phyloP scores from a whole-genome alignment of 2,113 vertebrate genomes.

The Madoqua kirkii region DNA sequence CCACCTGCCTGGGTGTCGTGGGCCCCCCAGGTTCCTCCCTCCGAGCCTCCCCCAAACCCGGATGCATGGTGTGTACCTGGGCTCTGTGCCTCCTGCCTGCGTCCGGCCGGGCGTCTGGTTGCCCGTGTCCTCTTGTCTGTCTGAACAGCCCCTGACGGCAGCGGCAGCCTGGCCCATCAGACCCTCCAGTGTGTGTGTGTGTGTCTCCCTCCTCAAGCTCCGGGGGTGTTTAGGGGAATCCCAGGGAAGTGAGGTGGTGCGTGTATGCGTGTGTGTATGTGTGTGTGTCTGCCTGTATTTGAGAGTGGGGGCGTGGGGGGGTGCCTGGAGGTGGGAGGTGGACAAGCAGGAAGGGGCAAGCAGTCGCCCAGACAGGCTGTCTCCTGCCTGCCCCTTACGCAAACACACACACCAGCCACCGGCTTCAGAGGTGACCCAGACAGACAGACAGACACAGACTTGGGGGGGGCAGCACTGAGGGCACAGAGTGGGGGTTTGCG shows the following conservation, averaged over 20 bases:
- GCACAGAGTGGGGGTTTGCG: constrained; percentile 46
- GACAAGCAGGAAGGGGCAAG: constrained; percentile 48
- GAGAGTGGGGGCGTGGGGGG: constrained; percentile 30
- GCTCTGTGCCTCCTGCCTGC: constrained; percentile 45
- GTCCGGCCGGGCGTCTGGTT: constrained; percentile 36
- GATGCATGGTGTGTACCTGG: constrained; percentile 56
- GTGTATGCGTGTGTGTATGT: constrained; percentile 33
- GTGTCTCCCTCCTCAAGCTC: constrained; percentile 56
- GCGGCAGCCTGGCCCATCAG: constrained; percentile 9
- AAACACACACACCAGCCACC: background rate
- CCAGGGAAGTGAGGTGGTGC: constrained; percentile 61
- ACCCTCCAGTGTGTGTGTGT: background rate
- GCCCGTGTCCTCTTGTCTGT: constrained; percentile 65
- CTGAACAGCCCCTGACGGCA: constrained; percentile 32
- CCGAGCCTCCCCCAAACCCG: background rate
- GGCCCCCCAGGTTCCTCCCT: background rate
- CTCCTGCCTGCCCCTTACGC: background rate
- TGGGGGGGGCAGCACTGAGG: background rate
- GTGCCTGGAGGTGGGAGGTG: constrained; percentile 48
- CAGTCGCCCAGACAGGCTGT: constrained; percentile 2
- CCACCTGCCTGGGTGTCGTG: background rate
- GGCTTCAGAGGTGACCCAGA: constrained; percentile 74
- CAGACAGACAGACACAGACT: constrained; percentile 59
- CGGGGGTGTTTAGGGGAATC: constrained; percentile 68
- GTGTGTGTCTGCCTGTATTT: constrained; percentile 53